phyloP scores from a whole-genome alignment of 2,797 vertebrate species.

The Helarctos malayanus region DNA sequence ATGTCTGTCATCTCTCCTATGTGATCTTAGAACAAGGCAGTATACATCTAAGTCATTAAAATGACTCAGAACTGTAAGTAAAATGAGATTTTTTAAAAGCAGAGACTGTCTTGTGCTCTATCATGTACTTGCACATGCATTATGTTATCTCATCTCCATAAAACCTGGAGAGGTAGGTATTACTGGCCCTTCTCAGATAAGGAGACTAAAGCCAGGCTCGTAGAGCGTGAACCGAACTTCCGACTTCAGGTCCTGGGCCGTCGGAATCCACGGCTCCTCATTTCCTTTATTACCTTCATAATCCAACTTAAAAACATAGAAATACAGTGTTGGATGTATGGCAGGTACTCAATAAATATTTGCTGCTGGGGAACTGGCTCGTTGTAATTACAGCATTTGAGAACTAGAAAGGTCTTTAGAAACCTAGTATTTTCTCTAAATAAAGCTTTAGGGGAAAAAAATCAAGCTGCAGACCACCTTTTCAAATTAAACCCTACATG shows the following conservation, averaged over 20 bases:
- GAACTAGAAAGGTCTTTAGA: conserved; percentile 13
- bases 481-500: neutral
- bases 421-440: conserved; percentile 1
- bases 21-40: neutral
- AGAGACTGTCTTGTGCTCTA: neutral
- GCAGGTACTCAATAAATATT: neutral
- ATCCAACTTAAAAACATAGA: conserved; percentile 12
- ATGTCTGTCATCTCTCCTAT: neutral
- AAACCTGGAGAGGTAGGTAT: neutral
- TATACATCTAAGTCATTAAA: neutral
- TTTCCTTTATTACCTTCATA: neutral
- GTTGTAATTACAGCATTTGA: neutral
- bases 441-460: neutral
- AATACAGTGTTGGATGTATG: neutral
- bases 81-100: neutral
- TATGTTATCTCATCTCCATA: neutral
- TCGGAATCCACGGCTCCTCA: neutral
- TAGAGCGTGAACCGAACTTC: neutral
- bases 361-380: neutral
- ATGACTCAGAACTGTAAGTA: neutral
- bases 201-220: neutral
- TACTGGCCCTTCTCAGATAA: neutral
- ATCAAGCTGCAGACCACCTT: neutral
- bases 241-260: neutral
- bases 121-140: neutral